Evolutionary conservation across 1,140 invertebrate genomes (phyloP).

Genomic region (Bombus terrestris): DNA sequence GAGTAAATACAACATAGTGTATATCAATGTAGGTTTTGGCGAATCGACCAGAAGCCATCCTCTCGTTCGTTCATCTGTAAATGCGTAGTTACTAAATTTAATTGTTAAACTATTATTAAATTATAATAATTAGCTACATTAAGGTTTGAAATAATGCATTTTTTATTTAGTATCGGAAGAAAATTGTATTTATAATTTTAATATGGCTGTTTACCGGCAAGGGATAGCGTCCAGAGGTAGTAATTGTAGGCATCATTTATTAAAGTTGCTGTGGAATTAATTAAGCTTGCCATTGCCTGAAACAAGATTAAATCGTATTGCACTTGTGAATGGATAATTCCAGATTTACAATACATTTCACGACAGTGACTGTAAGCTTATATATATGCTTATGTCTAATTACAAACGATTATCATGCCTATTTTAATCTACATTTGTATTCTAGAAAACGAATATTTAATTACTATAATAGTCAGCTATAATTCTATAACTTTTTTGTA

Average conservation of each 20-base stretch:
- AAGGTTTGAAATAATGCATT: background rate
- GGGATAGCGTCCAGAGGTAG: slow-evolving; percentile 88
- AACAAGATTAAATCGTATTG: slow-evolving; percentile 46
- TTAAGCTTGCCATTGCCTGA: slow-evolving; percentile 82
- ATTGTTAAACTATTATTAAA: too few species aligned
- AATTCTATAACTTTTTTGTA: background rate
- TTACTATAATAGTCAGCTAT: background rate
- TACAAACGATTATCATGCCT: background rate
- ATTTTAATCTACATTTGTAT: background rate
- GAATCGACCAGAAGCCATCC: slow-evolving; percentile 94
- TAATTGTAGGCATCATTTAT: slow-evolving; percentile 86
- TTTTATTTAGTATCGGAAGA: background rate
- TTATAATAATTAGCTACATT: background rate
- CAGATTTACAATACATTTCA: background rate
- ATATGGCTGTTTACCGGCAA: slow-evolving; percentile 84
- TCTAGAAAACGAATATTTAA: background rate
- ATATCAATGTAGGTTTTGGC: slow-evolving; percentile 89
- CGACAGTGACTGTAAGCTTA: background rate
- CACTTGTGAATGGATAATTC: background rate
- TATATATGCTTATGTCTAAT: background rate
- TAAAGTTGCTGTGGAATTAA: slow-evolving; percentile 86
- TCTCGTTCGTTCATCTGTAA: slow-evolving; percentile 90
- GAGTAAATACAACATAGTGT: slow-evolving; percentile 90
- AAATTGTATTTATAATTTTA: background rate
- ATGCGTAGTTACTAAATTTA: too few species aligned